Conservation (phyloP, 2,113 vertebrate species). For the Oreochromis niloticus region DNA sequence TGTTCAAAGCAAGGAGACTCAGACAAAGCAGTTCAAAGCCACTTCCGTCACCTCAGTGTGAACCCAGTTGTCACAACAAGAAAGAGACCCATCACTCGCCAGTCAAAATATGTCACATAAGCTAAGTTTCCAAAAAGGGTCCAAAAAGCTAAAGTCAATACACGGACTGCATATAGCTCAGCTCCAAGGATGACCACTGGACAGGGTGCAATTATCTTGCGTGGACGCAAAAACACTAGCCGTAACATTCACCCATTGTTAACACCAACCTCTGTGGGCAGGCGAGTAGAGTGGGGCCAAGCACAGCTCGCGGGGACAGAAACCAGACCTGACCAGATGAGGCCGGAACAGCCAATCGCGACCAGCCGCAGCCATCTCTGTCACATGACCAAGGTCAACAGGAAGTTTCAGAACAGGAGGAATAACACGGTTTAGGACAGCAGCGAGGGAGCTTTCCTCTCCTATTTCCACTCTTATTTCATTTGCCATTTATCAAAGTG, state of each 20-base stretch:
- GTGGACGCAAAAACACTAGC: slow-evolving; percentile 18
- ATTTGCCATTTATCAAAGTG: slow-evolving; percentile 44
- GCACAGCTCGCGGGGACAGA: slow-evolving; percentile 16
- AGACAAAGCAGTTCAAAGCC: neutral
- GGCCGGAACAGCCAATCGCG: slow-evolving; percentile 27
- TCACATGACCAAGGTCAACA: slow-evolving; percentile 60
- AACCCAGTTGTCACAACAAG: neutral
- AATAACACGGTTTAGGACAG: slow-evolving; percentile 18
- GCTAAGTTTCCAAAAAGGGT: neutral
- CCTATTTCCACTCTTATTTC: slow-evolving; percentile 31
- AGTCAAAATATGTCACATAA: slow-evolving; percentile 9
- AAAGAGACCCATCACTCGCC: neutral
- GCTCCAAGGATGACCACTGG: slow-evolving; percentile 27
- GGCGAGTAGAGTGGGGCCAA: slow-evolving; percentile 15
- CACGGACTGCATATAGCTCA: slow-evolving; percentile 15
- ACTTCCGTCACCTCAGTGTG: neutral
- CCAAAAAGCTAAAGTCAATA: slow-evolving; percentile 20
- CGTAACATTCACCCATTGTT: slow-evolving; percentile 55
- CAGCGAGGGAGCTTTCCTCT: slow-evolving; percentile 9
- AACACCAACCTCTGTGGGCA: slow-evolving; percentile 29
- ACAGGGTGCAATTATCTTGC: slow-evolving; percentile 47
- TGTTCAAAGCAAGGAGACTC: neutral
- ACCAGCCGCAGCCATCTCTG: slow-evolving; percentile 10
- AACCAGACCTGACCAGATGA: slow-evolving; percentile 44
- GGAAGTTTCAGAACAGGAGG: slow-evolving; percentile 39